These are phyloP conservation scores for Marcusenius ussheri DNA, from an alignment of 2,113 vertebrate species.

Conservation along the genomic window DNA sequence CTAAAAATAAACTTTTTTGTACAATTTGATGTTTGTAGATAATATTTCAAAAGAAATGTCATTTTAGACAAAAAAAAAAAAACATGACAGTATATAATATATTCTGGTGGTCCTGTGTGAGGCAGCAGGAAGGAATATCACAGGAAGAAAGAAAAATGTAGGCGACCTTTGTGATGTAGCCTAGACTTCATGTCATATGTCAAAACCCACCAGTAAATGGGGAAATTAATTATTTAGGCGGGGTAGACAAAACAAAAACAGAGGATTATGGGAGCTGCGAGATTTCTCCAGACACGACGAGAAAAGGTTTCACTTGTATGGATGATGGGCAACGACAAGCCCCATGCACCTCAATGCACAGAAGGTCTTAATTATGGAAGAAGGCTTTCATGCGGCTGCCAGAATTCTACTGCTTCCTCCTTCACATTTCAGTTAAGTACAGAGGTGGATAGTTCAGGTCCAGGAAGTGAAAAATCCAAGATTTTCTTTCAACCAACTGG, in stretches of 20 bases:
- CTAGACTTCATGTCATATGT: background rate
- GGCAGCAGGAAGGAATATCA: background rate
- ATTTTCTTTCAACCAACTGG: too few relatives aligned
- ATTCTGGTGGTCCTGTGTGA: background rate
- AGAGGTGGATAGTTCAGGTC: too few relatives aligned
- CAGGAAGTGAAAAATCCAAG: too few relatives aligned
- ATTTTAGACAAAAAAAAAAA: background rate
- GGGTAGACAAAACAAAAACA: slow-evolving; percentile 34
- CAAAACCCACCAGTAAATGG: background rate
- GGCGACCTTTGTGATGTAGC: slow-evolving; percentile 26
- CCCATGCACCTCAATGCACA: background rate
- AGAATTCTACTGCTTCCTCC: background rate
- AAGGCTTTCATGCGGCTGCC: slow-evolving; percentile 19
- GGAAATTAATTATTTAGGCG: slow-evolving; percentile 29
- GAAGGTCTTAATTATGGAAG: slow-evolving; percentile 54
- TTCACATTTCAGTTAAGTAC: background rate
- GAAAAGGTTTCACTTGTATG: slow-evolving; percentile 33
- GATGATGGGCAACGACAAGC: slow-evolving; percentile 51
- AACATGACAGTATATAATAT: background rate
- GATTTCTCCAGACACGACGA: slow-evolving; percentile 47
- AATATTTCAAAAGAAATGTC: background rate
- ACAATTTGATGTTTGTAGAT: background rate
- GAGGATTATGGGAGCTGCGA: slow-evolving; percentile 40
- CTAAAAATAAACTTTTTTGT: background rate
- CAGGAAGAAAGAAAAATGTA: slow-evolving; percentile 6